Base-by-base conservation (phyloP, 2,797 vertebrate species). In the Lepus oiostolus region DNA sequence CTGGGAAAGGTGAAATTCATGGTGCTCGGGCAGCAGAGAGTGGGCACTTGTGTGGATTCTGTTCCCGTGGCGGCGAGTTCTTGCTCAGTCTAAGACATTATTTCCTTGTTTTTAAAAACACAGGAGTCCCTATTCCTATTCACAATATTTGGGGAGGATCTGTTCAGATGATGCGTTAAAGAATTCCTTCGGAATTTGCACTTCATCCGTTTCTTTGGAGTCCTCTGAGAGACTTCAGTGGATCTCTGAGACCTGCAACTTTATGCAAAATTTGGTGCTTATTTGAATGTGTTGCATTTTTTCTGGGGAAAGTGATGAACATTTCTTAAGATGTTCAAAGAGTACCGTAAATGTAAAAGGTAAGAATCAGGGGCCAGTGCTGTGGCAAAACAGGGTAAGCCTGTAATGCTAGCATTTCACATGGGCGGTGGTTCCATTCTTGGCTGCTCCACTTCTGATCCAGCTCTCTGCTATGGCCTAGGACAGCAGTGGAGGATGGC, bases 1-100 rank as follows among this genome's bases (percentile, higher is more conserved):
- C 54, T 26, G 0, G 2, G 2, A 68, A 58, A 21, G 0, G 4
- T 9, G 28, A 50, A 22, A 52, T 2, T 22, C 38, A 42, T 0
- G 13, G 32, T 19, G 26, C 70, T 7, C 9, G 74, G 70, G 26
- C 26, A 35, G 52, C 21, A 32, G 21, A 11, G 35, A 4, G 0
- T 4, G 19, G 65, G 4, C 24, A 8, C 54, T 7, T 19, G 6
- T 5, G 65, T 21, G 50, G 32, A 26, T 52, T 75, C 26, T 80
- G 60, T 30, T 26, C 22, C 35, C 24, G 9, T 1, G 32, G 8
- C 32, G 63, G 1, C 30, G 28, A 16, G 4, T 82, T 70, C 52
- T 47, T 70, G 42, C 50, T 26, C 8, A 52, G 14, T 30, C n/a
- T 13, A 38, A 50, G 10, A 17, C 30, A 58, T 8, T 0, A 1